Percentiles rank a stretch among this genome's conserved stretches.
These are phyloP conservation scores for Gonioctena quinquepunctata DNA, from an alignment of 1,140 invertebrate species.

Conservation along the genomic window DNA sequence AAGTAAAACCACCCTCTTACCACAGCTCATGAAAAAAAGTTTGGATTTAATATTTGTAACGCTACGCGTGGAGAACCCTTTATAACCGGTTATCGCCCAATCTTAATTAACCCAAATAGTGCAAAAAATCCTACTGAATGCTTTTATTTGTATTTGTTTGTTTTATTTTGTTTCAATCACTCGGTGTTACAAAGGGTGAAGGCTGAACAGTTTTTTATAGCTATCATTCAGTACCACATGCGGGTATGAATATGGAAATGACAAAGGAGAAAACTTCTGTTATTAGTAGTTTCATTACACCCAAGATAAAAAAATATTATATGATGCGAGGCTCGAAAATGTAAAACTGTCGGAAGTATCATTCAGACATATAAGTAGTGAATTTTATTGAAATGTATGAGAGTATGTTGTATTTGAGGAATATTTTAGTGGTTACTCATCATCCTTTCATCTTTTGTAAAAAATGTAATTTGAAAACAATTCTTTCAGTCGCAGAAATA, in stretches of 20 bases:
- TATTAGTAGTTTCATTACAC: background rate
- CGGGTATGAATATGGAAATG: background rate
- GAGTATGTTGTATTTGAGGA: no score
- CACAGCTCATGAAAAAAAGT: conserved; percentile 15
- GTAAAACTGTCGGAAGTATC: no score
- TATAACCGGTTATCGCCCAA: conserved; percentile 18
- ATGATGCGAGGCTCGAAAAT: no score
- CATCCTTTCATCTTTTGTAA: no score
- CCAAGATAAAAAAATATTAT: no score
- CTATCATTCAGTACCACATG: background rate
- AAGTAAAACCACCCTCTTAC: conserved; percentile 25
- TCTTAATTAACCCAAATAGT: conserved; percentile 20
- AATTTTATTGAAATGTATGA: no score
- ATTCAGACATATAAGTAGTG: no score
- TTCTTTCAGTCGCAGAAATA: no score
- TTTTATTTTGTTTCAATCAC: conserved; percentile 12
- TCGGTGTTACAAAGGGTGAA: conserved; percentile 3
- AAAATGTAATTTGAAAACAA: no score
- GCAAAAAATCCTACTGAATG: conserved; percentile 1
- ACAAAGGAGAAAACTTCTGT: no score
- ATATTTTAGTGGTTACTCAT: no score
- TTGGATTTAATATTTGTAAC: conserved; percentile 23
- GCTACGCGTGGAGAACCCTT: conserved; percentile 1
- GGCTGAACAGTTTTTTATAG: background rate
- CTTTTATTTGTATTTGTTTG: conserved; percentile 5